Percentiles rank a stretch among this genome's conserved stretches.
phyloP scores from a whole-genome alignment of 1,140 invertebrate genomes.

The Microplitis mediator region DNA sequence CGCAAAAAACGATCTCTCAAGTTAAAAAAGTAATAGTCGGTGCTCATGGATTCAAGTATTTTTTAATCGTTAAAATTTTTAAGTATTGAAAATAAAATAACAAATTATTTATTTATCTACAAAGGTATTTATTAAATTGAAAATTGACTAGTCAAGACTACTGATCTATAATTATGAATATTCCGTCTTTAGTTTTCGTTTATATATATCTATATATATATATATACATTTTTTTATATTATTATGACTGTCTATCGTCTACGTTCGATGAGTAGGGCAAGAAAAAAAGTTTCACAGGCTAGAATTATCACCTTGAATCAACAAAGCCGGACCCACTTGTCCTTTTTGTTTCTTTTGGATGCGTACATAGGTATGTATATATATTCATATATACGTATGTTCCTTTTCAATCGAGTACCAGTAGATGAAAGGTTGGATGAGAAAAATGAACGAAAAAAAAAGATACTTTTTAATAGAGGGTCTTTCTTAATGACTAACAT shows the following conservation, averaged over 20 bases:
- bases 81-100: background rate
- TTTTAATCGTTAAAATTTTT: background rate
- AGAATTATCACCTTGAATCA: conserved; percentile 60
- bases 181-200: conserved; percentile 36
- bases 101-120: no score
- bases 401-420: background rate
- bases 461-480: background rate
- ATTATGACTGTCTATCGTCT: conserved; percentile 31
- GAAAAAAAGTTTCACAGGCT: conserved; percentile 45
- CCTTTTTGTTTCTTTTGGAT: background rate
- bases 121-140: background rate
- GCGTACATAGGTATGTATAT: no score
- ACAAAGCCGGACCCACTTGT: conserved; percentile 45
- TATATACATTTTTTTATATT: conserved; percentile 9
- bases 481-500: background rate
- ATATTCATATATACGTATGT: background rate
- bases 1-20: conserved; percentile 5
- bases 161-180: conserved; percentile 56
- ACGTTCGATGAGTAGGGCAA: background rate
- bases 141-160: conserved; percentile 40
- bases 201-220: background rate
- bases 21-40: background rate
- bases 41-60: background rate
- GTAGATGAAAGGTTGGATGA: background rate
- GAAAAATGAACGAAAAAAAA: background rate